Evolutionary conservation across 2,888 invertebrate genomes (phyloP), one percentile per base, ranked within the genome.

Genomic region (Noctua janthina): DNA sequence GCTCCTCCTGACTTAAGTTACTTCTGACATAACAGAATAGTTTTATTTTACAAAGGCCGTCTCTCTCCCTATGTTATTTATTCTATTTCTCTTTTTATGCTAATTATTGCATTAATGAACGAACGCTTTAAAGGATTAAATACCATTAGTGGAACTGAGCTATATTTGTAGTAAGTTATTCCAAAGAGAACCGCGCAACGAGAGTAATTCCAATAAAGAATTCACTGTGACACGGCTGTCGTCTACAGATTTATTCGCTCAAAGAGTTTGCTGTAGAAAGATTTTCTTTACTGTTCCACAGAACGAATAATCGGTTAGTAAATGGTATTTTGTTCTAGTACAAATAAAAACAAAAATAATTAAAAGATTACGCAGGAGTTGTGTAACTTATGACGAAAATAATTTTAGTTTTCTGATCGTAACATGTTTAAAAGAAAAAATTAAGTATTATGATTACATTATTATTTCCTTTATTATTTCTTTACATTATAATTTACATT

Each of bases 141-240:
- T 7, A 51, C 17, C 20, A 20, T 51, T 51, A 51, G 6, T 17
- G 13, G 51, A 51, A 51, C 51, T 51, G 51, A 51, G 20, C 1
- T 51, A 51, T 20, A 54, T 54, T 51, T 35, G 6, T 29, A 54
- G 35, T 64, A 10, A 29, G 49, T 69, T 17, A 46, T 17, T 20
- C 6, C 10, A 70, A 70, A 23, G 51, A 35, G 51, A 51, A 70
- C 20, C 3, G 35, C 39, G 51, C 6, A 17, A n/a, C 39, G 35
- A 68, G 51, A 51, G 20, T 39, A 13, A 54, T 68, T 74, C 51
- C 51, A 54, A 68, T 68, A 74, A 68, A 68, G 51, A 51, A 74
- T 51, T 51, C 43, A 43, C 72, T 56, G 39, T 39, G 35, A 29
- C 20, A 23, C 8, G 8, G 4, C 35, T 54, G 2, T 35, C 54